Evolutionary conservation across 2,888 invertebrate genomes (phyloP).

Genomic region (Pammene fasciana): DNA sequence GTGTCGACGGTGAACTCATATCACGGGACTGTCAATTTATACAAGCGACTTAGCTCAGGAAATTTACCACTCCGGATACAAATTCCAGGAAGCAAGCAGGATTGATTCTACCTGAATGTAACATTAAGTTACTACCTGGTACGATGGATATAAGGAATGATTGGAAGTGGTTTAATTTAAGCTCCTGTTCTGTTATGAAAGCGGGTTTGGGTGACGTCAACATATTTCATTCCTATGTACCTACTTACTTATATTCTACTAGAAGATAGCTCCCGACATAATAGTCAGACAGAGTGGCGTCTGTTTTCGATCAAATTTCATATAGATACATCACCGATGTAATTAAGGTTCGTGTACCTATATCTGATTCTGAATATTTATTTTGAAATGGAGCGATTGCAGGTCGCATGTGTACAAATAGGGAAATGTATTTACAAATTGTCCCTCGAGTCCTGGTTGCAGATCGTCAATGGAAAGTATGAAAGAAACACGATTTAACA

Average conservation of each 20-base stretch:
- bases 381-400: constrained; percentile 4
- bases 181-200: too few species aligned
- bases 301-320: not conserved
- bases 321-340: constrained; percentile 1
- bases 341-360: constrained; percentile 3
- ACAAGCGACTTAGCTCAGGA: constrained; percentile 28
- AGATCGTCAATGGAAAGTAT: constrained; percentile 25
- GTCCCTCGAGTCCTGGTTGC: constrained; percentile 25
- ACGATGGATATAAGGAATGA: not conserved
- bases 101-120: not conserved
- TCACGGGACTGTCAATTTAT: constrained; percentile 43
- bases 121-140: not conserved
- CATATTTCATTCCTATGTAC: too few species aligned
- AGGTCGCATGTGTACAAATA: constrained; percentile 6
- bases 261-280: too few species aligned
- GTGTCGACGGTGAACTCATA: constrained; percentile 50
- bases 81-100: constrained; percentile 2
- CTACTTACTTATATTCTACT: too few species aligned
- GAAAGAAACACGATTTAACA: constrained; percentile 25
- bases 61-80: constrained; percentile 9
- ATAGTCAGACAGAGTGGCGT: too few species aligned
- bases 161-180: too few species aligned
- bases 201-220: too few species aligned
- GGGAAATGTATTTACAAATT: constrained; percentile 13
- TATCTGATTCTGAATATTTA: constrained; percentile 4